These are phyloP conservation scores for Eupithecia insigniata DNA, from an alignment of 2,888 invertebrate genomes.

Conservation along the genomic window DNA sequence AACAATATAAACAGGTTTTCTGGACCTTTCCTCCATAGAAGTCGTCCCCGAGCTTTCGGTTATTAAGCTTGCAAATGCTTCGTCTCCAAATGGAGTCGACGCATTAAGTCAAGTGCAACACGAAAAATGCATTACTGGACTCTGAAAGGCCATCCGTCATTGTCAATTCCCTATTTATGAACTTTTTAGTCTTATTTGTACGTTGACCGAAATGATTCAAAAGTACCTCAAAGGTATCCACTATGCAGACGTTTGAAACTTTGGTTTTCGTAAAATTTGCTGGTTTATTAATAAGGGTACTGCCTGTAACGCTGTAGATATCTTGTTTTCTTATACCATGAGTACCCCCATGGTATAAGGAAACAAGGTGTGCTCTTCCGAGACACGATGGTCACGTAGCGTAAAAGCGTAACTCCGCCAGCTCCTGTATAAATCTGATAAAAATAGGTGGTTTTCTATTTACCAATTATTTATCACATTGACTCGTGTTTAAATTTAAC, in stretches of 20 bases:
- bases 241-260: background rate
- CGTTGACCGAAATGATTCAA: background rate
- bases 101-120: slow-evolving; percentile 84
- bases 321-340: too few species aligned
- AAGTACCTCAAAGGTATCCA: background rate
- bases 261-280: background rate
- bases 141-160: slow-evolving; percentile 69
- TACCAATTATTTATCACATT: too few species aligned
- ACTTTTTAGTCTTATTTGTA: background rate
- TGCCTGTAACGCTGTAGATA: too few species aligned
- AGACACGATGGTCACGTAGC: too few species aligned
- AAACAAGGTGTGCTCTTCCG: too few species aligned
- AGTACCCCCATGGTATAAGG: too few species aligned
- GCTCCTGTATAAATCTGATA: too few species aligned
- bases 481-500: too few species aligned
- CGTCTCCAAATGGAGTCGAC: slow-evolving; percentile 57
- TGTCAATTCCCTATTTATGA: slow-evolving; percentile 42
- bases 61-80: slow-evolving; percentile 55
- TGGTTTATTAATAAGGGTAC: background rate
- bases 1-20: background rate
- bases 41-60: slow-evolving; percentile 50
- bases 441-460: too few species aligned
- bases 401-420: too few species aligned
- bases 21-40: background rate
- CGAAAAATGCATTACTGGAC: slow-evolving; percentile 81